Evolutionary conservation across 2,888 invertebrate genomes (phyloP).

Genomic region (Automeris io): DNA sequence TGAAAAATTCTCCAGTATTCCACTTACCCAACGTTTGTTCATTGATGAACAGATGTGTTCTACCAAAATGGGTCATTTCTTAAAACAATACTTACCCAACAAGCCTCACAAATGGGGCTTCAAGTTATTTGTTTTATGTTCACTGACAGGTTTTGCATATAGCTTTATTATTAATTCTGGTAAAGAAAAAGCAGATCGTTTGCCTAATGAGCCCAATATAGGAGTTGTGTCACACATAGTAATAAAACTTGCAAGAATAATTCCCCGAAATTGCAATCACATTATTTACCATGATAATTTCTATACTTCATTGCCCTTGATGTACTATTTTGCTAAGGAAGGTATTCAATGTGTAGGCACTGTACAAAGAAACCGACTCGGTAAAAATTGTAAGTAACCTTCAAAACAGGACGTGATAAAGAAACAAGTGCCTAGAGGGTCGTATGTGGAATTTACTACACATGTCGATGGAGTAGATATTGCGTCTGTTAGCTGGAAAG

Average conservation of each 20-base stretch:
- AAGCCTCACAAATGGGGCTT: constrained; percentile 16
- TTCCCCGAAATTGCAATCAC: constrained; percentile 6
- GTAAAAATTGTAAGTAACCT: constrained; percentile 11
- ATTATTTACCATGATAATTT: constrained; percentile 8
- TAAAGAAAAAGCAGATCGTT: neutral
- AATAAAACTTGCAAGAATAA: neutral
- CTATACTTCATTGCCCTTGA: constrained; percentile 7
- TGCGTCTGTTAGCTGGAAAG: constrained; percentile 4
- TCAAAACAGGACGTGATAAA: constrained; percentile 11
- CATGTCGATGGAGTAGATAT: constrained; percentile 4
- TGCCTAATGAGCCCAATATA: constrained; percentile 2
- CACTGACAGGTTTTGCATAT: constrained; percentile 12
- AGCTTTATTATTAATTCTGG: constrained; percentile 7
- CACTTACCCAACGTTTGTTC: constrained; percentile 6
- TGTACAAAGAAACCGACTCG: constrained; percentile 12
- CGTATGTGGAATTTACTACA: constrained; percentile 11
- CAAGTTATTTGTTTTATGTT: constrained; percentile 18
- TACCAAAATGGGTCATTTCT: constrained; percentile 26
- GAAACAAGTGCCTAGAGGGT: constrained; percentile 9
- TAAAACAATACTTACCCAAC: constrained; percentile 17
- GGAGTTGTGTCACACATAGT: constrained; percentile 6
- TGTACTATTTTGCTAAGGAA: constrained; percentile 4
- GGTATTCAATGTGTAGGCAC: constrained; percentile 9
- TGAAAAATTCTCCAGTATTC: constrained; percentile 13
- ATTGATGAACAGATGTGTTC: constrained; percentile 21